Evolutionary conservation across 2,888 invertebrate species (phyloP), one percentile per base, ranked within the genome.

Genomic region (Epinotia nisella): DNA sequence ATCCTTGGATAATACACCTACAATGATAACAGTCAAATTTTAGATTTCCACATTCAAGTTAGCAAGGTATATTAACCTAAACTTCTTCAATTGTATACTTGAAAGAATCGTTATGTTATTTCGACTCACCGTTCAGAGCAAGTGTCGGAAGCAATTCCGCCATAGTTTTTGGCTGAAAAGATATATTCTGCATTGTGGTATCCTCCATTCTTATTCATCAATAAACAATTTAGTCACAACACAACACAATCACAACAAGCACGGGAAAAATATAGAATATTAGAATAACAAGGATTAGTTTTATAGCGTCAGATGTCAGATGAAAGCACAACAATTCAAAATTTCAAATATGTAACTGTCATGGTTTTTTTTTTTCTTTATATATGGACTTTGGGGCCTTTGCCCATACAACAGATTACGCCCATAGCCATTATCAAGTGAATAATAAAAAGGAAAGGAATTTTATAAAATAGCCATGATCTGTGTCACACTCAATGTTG

Each of bases 71-170:
- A 17, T 35, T 39, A 21, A 3, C 24, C 24, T 24, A 49, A 21
- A 49, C 9, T 29, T n/a, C 13, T 41, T 15, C 13, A 21, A 45
- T 9, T 2, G 41, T 3, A 41, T n/a, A 19, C 11, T 39, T 39
- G 17, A 56, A 39, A 15, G 24, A 39, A 65, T 35, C 35, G 4
- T n/a, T 4, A 45, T 58, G 24, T 29, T 68, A 21, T 17, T 66
- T n/a, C 10, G 59, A 78, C 83, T 77, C 78, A 91, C 91, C 85
- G 65, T 82, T 82, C 41, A 92, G 79, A 60, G 78, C 83, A n/a
- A 93, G 79, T 60, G 77, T 82, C 15, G 91, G 90, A 68, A 92
- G 77, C 71, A 91, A 77, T 80, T 92, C 91, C 10, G 88, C 86
- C 75, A 92, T 82, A 7, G 88, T 83, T 78, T 81, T 88, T n/a